Conservation (phyloP, 2,113 vertebrate genomes). For the Hucho hucho region DNA sequence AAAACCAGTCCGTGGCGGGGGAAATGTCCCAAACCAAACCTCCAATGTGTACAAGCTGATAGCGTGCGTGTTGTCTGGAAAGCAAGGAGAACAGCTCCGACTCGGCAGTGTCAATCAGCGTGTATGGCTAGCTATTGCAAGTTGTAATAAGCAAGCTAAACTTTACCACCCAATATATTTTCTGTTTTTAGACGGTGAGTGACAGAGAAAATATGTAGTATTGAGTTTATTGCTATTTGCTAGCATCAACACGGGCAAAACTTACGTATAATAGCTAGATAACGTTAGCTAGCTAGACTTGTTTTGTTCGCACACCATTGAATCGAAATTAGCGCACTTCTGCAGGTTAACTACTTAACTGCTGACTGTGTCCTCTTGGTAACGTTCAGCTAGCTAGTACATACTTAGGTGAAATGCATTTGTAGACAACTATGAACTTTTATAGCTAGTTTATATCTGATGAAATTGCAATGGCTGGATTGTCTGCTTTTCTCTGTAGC, state of each 20-base stretch:
- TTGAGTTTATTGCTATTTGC: background rate
- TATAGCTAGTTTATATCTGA: too few species aligned
- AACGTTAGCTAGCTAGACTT: background rate
- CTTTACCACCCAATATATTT: too few species aligned
- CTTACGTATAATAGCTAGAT: background rate
- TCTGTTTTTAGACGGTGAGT: background rate
- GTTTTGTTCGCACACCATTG: background rate
- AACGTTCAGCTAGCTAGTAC: background rate
- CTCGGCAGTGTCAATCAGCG: background rate
- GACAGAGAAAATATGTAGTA: background rate
- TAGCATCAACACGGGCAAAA: background rate
- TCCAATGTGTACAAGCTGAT: too few species aligned
- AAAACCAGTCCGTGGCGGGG: too few species aligned
- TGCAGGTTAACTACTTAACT: too few species aligned
- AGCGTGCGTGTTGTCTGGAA: too few species aligned
- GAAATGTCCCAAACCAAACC: too few species aligned
- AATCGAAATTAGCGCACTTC: background rate
- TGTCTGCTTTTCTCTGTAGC: background rate
- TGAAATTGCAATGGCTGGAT: too few species aligned
- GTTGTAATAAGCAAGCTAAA: too few species aligned
- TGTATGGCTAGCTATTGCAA: background rate
- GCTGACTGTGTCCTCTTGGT: background rate
- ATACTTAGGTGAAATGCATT: background rate
- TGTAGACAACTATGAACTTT: background rate
- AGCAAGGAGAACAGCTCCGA: background rate